phyloP scores from a whole-genome alignment of 1,140 invertebrate genomes.

The Phortica variegata region DNA sequence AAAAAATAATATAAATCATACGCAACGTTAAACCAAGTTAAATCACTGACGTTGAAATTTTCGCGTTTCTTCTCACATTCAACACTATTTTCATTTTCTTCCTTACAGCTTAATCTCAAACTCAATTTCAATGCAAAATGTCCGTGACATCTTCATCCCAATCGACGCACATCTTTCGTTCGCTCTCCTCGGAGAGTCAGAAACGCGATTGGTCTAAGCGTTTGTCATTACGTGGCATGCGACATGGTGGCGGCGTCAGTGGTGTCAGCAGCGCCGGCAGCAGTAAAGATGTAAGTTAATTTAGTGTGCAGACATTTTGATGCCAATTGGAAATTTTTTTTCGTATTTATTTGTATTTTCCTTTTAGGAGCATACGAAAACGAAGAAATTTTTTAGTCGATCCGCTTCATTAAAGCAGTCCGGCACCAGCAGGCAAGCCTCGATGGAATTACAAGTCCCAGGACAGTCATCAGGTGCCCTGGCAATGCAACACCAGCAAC shows the following conservation, averaged over 20 bases:
- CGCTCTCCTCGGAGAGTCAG: conserved; percentile 58
- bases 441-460: conserved; percentile 51
- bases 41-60: no score
- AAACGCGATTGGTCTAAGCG: conserved; percentile 64
- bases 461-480: conserved; percentile 28
- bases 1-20: no score
- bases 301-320: no score
- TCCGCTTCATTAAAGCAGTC: conserved; percentile 54
- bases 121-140: background rate
- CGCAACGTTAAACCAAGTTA: no score
- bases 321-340: background rate
- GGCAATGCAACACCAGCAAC: conserved; percentile 20
- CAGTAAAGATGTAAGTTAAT: conserved; percentile 48
- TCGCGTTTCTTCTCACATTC: background rate
- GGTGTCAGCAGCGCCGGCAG: conserved; percentile 8
- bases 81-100: background rate
- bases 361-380: conserved; percentile 13
- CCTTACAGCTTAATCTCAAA: background rate
- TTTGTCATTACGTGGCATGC: conserved; percentile 62
- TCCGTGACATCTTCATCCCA: conserved; percentile 2
- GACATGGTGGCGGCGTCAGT: conserved; percentile 37
- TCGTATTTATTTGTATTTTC: no score
- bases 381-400: conserved; percentile 48
- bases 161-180: conserved; percentile 49
- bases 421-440: conserved; percentile 30